Evolutionary conservation across 2,888 invertebrate genomes (phyloP), one percentile per base, ranked within the genome.

Genomic region (Rambutsinella grinnellia): DNA sequence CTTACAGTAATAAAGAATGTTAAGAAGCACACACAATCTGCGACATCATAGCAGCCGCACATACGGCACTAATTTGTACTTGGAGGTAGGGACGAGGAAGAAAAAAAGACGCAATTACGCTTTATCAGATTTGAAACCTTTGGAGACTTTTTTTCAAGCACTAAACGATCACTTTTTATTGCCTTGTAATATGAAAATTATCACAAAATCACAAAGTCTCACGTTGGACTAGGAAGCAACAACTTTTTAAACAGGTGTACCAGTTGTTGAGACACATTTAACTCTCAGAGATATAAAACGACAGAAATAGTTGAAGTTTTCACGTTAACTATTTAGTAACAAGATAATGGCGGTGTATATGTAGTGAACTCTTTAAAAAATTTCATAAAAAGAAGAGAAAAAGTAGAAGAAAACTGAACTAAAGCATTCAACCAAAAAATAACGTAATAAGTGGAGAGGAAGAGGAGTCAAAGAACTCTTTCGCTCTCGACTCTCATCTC

Each of bases 1-100:
- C 78, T 80, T 66, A 80, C 80, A 10, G 80, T 80, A 70, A 80
- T 78, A 54, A 80, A 80, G 72, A 80, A 80, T n/a, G 80, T 80
- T 57, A 76, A 70, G 63, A 80, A 74, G 76, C 80, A 80, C n/a
- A 80, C 78, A 60, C 76, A 80, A 69, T 80, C 80, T 47, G 72
- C 66, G 49, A 80, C 67, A 47, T 80, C 78, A 53, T 72, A 80
- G 60, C 78, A 80, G 26, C 76, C 78, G 57, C 80, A 80, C 79
- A 79, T 79, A 66, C 71, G 71, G 66, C 26, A 51, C 1, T 46
- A 2, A 3, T 17, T 17, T 46, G 17, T 6, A 2, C n/a, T 2
- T n/a, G 8, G 46, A 6, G 46, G 2, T 10, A 49, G 17, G 17
- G 49, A 49, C 49, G n/a, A 51, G 51, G 51, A 17, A 10, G 21